Base-by-base conservation (phyloP, 2,113 vertebrate genomes). In the Astur gentilis region DNA sequence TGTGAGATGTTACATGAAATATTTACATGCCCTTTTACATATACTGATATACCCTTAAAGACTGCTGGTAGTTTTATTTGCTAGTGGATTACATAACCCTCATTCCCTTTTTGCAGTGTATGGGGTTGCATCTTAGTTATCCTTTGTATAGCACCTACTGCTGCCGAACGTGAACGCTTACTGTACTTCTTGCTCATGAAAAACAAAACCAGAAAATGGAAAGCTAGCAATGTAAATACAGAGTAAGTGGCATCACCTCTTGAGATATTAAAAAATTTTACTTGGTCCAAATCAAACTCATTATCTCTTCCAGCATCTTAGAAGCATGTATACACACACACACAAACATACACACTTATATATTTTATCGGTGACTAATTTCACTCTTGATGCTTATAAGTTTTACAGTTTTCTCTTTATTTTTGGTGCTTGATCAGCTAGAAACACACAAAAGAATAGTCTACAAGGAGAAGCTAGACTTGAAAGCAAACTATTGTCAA, bases 261-360 rank as follows among this genome's bases (percentile, higher is more conserved):
- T 54, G 32, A 75, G 55, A 34, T 86, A 55, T 22, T 62, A 62
- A 79, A 87, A 71, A 40, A 2, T 7, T 29, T 38, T 42, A 9
- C 10, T 66, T 4, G 31, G 11, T 82, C 10, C 17, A 86, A 90
- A 84, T 90, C 7, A 72, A 84, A 38, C 2, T 57, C 13, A n/a
- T 38, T 77, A 52, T 76, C 88, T 54, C 13, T 90, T 83, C 27
- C 58, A 93, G 20, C 15, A 47, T 66, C 93, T 89, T 83, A 54
- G 54, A 80, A 83, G 22, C 8, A 13, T 15, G 7, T 23, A 25
- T 23, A 38, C 6, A 55, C 0, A 2, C 15, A 19, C 7, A 26
- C 9, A 61, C 4, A 62, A 42, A 49, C 11, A 31, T 13, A n/a
- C 9, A 65, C 4, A 45, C 0, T 0, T 4, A 7, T 15, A 19